Conservation (phyloP, 2,888 invertebrate species). For the Erebia epiphron region DNA sequence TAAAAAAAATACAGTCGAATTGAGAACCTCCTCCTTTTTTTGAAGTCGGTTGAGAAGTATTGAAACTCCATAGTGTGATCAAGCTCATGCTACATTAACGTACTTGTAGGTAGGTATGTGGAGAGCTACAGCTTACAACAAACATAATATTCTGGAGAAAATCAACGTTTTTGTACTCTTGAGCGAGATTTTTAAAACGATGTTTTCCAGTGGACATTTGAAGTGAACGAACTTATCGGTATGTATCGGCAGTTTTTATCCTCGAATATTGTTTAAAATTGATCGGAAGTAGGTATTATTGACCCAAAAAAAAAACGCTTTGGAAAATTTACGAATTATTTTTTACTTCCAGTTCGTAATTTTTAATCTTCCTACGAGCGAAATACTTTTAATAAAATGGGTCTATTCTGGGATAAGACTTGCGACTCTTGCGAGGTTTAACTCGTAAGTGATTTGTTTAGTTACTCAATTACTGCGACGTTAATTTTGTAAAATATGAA, state of each 20-base stretch:
- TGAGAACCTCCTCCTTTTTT: no score
- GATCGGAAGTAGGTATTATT: conserved; percentile 4
- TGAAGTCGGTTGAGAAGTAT: no score
- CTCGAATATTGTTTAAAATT: conserved; percentile 11
- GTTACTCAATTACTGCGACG: no score
- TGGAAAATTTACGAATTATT: background rate
- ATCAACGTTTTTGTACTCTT: conserved; percentile 30
- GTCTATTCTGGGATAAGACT: no score
- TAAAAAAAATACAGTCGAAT: no score
- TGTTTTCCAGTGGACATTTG: conserved; percentile 23
- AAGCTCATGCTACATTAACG: background rate
- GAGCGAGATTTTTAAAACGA: conserved; percentile 27
- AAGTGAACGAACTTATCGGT: conserved; percentile 34
- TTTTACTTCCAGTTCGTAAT: background rate
- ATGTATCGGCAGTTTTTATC: conserved; percentile 30
- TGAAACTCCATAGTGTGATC: background rate
- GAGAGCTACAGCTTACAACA: conserved; percentile 23
- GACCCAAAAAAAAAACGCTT: conserved; percentile 19
- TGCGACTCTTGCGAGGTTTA: no score
- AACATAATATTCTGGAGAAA: conserved; percentile 29
- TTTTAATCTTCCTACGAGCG: no score
- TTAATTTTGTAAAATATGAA: no score
- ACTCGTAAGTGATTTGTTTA: no score
- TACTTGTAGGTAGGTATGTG: background rate
- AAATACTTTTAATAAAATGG: no score